These are phyloP conservation scores for Panthera uncia DNA, from an alignment of 2,113 vertebrate genomes.

Conservation along the genomic window DNA sequence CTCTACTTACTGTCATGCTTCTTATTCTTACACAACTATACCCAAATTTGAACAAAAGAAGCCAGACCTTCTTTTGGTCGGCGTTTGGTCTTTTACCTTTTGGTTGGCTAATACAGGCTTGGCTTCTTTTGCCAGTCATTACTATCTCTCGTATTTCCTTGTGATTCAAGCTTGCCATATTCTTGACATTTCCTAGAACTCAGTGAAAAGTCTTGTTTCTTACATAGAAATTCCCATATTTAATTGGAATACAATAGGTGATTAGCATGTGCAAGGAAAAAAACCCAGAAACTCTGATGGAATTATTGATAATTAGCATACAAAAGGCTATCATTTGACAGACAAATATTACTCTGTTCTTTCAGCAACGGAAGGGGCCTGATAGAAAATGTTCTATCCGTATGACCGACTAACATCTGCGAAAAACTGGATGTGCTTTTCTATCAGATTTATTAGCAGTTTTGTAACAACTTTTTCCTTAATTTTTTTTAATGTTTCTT, in stretches of 20 bases:
- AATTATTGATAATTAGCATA: not conserved
- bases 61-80: not conserved
- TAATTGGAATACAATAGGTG: not conserved
- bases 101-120: not conserved
- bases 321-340: not conserved
- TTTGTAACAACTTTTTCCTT: not conserved
- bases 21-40: not conserved
- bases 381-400: not conserved
- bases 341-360: not conserved
- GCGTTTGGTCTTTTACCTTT: not conserved
- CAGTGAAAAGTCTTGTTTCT: not conserved
- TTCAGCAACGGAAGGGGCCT: not conserved
- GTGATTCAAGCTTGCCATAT: not conserved
- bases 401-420: not conserved
- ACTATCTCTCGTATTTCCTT: not conserved
- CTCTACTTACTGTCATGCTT: not conserved
- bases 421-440: not conserved
- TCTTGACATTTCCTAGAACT: not conserved
- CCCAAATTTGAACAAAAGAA: not conserved
- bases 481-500: no score
- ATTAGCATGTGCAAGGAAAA: not conserved
- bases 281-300: conserved; percentile 8
- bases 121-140: not conserved
- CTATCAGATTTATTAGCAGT: not conserved
- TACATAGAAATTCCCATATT: not conserved